phyloP scores from a whole-genome alignment of 2,113 vertebrate species.

The Echinops telfairi region DNA sequence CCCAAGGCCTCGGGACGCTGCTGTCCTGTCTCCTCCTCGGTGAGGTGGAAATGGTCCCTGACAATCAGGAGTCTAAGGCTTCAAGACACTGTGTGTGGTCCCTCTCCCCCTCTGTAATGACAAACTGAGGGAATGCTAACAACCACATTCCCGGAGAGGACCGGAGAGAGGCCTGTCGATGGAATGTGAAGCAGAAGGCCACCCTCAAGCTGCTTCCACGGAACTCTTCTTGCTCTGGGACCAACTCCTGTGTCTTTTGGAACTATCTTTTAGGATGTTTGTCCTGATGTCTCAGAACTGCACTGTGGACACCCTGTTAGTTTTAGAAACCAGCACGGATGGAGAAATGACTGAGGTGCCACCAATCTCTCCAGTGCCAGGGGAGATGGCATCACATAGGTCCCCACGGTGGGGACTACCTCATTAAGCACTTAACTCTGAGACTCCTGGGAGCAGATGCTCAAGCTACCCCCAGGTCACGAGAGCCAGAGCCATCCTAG shows the following conservation, averaged over 20 bases:
- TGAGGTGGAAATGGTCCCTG: neutral
- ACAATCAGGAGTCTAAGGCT: no score
- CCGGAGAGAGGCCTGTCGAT: neutral
- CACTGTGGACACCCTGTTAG: neutral
- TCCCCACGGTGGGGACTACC: neutral
- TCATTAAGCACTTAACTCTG: slow-evolving; percentile 11
- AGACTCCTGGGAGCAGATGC: neutral
- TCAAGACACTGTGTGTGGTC: no score
- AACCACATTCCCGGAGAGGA: neutral
- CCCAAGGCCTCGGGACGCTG: no score
- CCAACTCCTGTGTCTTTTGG: neutral
- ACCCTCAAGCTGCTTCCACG: neutral
- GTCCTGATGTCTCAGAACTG: slow-evolving; percentile 44
- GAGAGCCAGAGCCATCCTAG: neutral
- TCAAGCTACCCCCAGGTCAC: neutral
- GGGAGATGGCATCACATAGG: neutral
- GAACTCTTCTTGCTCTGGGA: slow-evolving; percentile 4
- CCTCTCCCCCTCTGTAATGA: no score
- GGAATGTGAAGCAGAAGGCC: neutral
- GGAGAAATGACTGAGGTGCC: no score
- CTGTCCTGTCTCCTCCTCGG: neutral
- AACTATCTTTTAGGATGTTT: neutral
- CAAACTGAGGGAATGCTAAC: no score
- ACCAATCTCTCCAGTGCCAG: neutral
- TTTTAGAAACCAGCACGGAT: no score